Evolutionary conservation across 1,140 invertebrate genomes (phyloP), one percentile per base, ranked within the genome.

Genomic region (Steinernema feltiae): DNA sequence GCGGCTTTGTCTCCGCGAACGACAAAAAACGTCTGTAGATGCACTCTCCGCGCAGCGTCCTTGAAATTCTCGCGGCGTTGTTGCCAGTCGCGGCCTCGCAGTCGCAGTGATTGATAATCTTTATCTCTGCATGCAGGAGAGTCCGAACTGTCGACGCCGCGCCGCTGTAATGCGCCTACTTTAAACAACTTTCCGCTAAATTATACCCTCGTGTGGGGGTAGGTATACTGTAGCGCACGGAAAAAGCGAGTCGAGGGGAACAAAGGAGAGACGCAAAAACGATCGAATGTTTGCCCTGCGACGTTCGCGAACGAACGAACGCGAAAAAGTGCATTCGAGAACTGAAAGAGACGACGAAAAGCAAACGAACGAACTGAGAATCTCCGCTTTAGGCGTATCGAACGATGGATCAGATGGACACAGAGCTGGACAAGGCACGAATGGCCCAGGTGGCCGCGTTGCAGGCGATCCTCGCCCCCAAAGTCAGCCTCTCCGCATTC

Each of bases 331-430:
- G 35, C 35, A 18, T 41, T 41, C 18, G 35, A 41, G 18, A n/a
- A 29, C 31, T 72, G 27, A 27, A 27, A 27, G 30, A 31, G 30
- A 30, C 18, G n/a, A 70, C 29, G 29, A n/a, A 18, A 27, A 70
- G 29, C 18, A 31, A 1, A 27, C 1, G n/a, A 24, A 24, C 31
- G n/a, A 73, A 24, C 48, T 29, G 32, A 35, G 3, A 29, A 29
- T 1, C 2, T 27, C 0, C 24, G 1, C 41, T 76, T 1, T 21
- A 76, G 75, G 75, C 75, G 1, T 76, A 48, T 30, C 75, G 75
- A 0, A 35, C 75, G 3, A 41, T 76, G 75, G 75, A 76, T 31
- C 27, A 75, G 32, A 78, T 76, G 27, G 75, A 76, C 31, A 69
- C 75, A 27, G 75, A 76, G 31, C 31, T 76, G 12, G 53, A 63